phyloP scores from a whole-genome alignment of 2,888 invertebrate species.

The Pristionchus maxplancki region DNA sequence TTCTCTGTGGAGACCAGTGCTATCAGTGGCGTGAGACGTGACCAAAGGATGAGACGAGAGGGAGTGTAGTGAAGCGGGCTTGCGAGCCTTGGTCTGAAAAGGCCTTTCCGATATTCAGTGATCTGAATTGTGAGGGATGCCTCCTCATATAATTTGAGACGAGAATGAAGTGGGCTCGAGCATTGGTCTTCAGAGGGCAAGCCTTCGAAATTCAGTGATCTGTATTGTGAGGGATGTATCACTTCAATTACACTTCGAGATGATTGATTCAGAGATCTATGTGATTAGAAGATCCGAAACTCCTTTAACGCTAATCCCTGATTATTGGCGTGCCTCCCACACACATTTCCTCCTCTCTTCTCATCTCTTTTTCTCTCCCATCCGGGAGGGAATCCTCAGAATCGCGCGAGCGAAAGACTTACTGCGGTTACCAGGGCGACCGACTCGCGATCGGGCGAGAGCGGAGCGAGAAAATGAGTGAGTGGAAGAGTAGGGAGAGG shows the following conservation, averaged over 20 bases:
- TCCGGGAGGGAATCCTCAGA: background rate
- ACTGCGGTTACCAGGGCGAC: slow-evolving; percentile 33
- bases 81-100: too few species aligned
- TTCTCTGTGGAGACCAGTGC: background rate
- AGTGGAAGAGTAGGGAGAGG: background rate
- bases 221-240: too few species aligned
- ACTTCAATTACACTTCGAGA: too few species aligned
- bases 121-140: too few species aligned
- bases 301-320: too few species aligned
- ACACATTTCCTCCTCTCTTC: background rate
- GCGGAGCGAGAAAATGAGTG: background rate
- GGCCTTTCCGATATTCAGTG: too few species aligned
- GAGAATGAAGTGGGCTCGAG: too few species aligned
- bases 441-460: background rate
- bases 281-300: too few species aligned
- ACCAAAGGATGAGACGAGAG: background rate
- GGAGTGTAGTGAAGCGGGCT: background rate
- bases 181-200: too few species aligned
- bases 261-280: background rate
- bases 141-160: too few species aligned
- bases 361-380: background rate
- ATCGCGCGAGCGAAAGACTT: slow-evolving; percentile 6
- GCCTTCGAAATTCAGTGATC: too few species aligned
- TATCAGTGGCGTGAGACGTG: background rate
- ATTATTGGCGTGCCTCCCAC: background rate